A percentile compares a stretch with the other conserved stretches of the same genome.
phyloP scores from a whole-genome alignment of 2,888 invertebrate species.

The Microchrysa polita region DNA sequence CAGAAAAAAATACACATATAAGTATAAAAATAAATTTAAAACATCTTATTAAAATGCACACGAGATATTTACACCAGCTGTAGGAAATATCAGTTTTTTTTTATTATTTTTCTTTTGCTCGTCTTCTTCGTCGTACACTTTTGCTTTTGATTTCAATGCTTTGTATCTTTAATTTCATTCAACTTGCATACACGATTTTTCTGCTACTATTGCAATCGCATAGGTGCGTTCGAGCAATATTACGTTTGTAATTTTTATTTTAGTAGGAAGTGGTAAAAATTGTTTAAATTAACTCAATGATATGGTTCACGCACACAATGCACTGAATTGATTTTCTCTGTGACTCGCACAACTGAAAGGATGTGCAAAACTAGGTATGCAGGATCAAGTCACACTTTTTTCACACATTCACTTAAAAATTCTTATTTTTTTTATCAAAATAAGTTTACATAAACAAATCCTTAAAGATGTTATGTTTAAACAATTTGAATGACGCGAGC shows the following conservation, averaged over 20 bases:
- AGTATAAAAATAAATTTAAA: conserved; percentile 21
- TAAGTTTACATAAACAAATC: too few relatives aligned
- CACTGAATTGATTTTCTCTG: too few relatives aligned
- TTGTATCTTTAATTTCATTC: background rate
- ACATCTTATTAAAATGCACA: conserved; percentile 1
- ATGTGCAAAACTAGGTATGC: too few relatives aligned
- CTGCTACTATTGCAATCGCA: background rate
- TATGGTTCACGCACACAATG: too few relatives aligned
- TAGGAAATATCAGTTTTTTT: background rate
- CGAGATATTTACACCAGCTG: background rate
- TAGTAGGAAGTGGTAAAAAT: background rate
- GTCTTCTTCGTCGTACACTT: conserved; percentile 2
- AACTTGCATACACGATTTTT: conserved; percentile 5
- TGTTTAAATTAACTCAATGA: background rate
- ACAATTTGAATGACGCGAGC: too few relatives aligned
- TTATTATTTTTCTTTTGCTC: conserved; percentile 3
- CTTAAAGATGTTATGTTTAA: too few relatives aligned
- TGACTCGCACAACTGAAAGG: too few relatives aligned
- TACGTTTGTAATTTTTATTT: background rate
- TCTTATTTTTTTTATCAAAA: too few relatives aligned
- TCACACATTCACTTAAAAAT: too few relatives aligned
- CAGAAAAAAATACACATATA: too few relatives aligned
- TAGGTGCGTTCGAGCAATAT: background rate
- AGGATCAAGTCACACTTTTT: too few relatives aligned
- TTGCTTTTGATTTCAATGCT: background rate